Evolutionary conservation across 2,888 invertebrate species (phyloP).

Genomic region (Latrodectus elegans): DNA sequence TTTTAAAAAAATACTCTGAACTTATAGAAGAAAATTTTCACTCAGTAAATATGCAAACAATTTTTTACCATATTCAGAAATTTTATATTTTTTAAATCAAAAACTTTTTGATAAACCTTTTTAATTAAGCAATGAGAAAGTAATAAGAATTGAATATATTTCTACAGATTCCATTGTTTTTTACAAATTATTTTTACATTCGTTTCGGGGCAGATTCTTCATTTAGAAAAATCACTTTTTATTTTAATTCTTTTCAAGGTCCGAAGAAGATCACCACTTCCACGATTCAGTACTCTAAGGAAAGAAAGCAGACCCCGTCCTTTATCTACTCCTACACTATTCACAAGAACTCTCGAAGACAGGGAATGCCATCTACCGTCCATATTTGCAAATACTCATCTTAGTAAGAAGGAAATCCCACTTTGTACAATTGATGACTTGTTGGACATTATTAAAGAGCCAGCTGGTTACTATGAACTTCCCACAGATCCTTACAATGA

Average conservation of each 20-base stretch:
- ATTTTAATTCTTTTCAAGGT: not conserved
- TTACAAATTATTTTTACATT: too few relatives aligned
- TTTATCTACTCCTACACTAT: constrained; percentile 15
- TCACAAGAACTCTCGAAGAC: not conserved
- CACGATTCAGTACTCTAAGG: constrained; percentile 18
- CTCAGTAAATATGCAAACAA: too few relatives aligned
- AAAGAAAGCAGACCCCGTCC: constrained; percentile 31
- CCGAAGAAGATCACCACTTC: constrained; percentile 12
- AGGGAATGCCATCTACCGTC: not conserved
- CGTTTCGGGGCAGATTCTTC: too few relatives aligned
- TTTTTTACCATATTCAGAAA: too few relatives aligned
- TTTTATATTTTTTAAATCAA: too few relatives aligned
- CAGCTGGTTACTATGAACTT: constrained; percentile 73
- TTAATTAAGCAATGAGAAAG: too few relatives aligned
- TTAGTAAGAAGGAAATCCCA: constrained; percentile 43
- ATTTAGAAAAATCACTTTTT: too few relatives aligned
- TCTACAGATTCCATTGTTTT: too few relatives aligned
- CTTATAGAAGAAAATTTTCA: too few relatives aligned
- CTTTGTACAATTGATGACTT: constrained; percentile 74
- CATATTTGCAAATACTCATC: constrained; percentile 12
- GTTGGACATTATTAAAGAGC: constrained; percentile 73
- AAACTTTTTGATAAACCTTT: too few relatives aligned
- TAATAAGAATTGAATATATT: too few relatives aligned
- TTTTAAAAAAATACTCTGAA: too few relatives aligned
- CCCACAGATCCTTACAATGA: constrained; percentile 76